A percentile compares a stretch with the other conserved stretches of the same genome.
phyloP scores from a whole-genome alignment of 2,888 invertebrate species.

The Copidosoma aretas region DNA sequence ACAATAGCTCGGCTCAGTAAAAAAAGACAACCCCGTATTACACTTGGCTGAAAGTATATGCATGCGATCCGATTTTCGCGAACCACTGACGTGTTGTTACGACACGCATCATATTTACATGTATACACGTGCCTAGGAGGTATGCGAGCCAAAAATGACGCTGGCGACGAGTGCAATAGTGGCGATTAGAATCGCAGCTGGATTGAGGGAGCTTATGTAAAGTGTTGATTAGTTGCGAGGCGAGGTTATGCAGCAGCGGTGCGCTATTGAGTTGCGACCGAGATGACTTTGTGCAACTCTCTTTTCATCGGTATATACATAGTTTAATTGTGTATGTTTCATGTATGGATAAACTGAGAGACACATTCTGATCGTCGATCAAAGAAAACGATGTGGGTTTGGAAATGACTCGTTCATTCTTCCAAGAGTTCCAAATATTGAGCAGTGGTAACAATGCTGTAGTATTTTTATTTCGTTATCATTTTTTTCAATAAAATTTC shows the following conservation, averaged over 20 bases:
- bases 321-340: not conserved
- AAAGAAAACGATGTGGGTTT: not conserved
- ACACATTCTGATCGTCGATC: not conserved
- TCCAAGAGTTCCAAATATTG: not conserved
- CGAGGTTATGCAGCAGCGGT: not conserved
- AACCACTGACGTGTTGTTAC: not conserved
- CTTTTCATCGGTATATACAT: too few relatives aligned
- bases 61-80: not conserved
- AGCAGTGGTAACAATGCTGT: not conserved
- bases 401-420: too few relatives aligned
- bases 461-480: not conserved
- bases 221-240: slow-evolving; percentile 17
- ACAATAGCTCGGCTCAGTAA: not conserved
- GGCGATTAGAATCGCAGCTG: not conserved
- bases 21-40: not conserved
- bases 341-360: not conserved
- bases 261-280: not conserved
- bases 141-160: not conserved
- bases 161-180: not conserved
- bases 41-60: not conserved
- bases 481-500: not conserved
- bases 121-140: not conserved
- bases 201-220: slow-evolving; percentile 2
- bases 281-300: not conserved
- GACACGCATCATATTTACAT: slow-evolving; percentile 9